Evolutionary conservation across 2,797 vertebrate species (phyloP), one percentile per base, ranked within the genome.

Genomic region (Aplochiton taeniatus): DNA sequence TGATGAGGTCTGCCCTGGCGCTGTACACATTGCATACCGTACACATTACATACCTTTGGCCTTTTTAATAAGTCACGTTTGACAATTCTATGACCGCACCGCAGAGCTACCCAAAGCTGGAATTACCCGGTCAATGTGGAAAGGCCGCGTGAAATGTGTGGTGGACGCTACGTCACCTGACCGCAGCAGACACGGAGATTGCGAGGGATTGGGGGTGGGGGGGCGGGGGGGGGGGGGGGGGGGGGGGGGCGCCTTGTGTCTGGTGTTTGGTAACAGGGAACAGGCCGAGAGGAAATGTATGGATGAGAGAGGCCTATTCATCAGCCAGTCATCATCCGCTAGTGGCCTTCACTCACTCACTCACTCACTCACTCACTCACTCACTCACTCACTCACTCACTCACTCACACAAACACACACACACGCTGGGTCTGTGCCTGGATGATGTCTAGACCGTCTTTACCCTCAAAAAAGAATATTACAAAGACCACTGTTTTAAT

Each of bases 211-310:
- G 47, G 2, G 31, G 2, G 31, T 31, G 31, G 31, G 2, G 31
- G 2, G 31, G 31, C 2, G 31, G 31, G 31, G 31, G 31, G 6
- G 31, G 31, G 31, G 31, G 31, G 31, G 31, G 31, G 31, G 31
- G 31, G 31, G 31, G 50, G 66, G 57, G 52, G 43, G 54, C 66
- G 45, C 56, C 47, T 13, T 14, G 12, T 31, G 49, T 67, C 64
- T 16, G 18, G 65, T 56, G 72, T 63, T 67, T 42, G 73, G 12
- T 64, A 66, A 73, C 56, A 45, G 49, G 56, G 65, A 75, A 61
- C 64, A 57, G 68, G 45, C 57, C 79, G 72, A 72, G 68, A 85
- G 83, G 79, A 87, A 84, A 77, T 78, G 72, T 81, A 51, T 73
- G 72, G 56, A 70, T 61, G 69, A 77, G 42, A 44, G 53, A 75